Evolutionary conservation across 2,113 vertebrate species (phyloP).

Genomic region (Deroptyus accipitrinus): DNA sequence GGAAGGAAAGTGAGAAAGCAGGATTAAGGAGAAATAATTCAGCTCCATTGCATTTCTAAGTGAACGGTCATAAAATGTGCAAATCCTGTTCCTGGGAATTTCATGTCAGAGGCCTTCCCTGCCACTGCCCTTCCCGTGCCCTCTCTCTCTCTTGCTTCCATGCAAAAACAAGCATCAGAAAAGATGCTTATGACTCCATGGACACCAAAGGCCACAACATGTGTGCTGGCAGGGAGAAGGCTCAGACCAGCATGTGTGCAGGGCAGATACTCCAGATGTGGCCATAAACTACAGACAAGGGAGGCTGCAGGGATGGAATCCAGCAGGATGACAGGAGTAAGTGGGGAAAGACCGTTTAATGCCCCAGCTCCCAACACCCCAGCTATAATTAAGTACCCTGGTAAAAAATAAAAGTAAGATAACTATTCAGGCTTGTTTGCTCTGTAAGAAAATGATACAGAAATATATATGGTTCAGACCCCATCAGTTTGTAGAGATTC

Average conservation of each 20-base stretch:
- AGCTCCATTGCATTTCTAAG: constrained; percentile 46
- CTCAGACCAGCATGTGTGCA: neutral
- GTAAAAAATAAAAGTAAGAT: neutral
- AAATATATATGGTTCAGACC: neutral
- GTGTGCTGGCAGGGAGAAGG: neutral
- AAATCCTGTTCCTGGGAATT: constrained; percentile 65
- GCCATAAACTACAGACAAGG: neutral
- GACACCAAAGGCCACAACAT: neutral
- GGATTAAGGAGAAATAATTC: constrained; percentile 61
- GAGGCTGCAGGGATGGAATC: neutral
- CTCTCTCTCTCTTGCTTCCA: neutral
- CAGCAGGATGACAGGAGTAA: neutral
- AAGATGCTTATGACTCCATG: neutral
- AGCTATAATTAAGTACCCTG: neutral
- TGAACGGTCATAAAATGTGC: constrained; percentile 61
- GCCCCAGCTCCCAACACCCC: neutral
- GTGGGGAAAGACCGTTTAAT: neutral
- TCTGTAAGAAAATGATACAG: neutral
- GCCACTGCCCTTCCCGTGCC: neutral
- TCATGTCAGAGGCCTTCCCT: constrained; percentile 26
- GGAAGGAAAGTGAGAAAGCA: constrained; percentile 50
- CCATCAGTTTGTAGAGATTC: neutral
- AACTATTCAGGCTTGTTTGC: neutral
- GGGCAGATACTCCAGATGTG: neutral
- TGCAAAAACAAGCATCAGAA: neutral